These are phyloP conservation scores for Nebria ingens DNA, from an alignment of 1,140 invertebrate genomes.

Conservation along the genomic window DNA sequence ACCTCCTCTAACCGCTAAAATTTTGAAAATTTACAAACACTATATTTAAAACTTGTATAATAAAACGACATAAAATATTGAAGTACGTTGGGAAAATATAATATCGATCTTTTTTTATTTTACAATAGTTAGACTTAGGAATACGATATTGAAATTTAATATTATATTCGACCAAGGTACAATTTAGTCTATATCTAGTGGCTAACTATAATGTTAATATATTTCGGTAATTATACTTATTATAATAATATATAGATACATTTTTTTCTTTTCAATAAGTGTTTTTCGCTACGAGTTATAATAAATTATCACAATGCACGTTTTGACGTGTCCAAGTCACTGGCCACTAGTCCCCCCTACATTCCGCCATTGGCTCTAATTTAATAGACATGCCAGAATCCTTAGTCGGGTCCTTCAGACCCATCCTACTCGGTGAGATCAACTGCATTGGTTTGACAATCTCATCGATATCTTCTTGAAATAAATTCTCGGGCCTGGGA, in stretches of 20 bases:
- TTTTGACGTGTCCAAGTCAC: background rate
- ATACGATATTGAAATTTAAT: background rate
- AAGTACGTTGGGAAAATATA: slow-evolving; percentile 7
- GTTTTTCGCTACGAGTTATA: background rate
- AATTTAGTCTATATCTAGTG: background rate
- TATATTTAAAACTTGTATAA: slow-evolving; percentile 9
- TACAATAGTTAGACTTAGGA: background rate
- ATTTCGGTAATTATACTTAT: background rate
- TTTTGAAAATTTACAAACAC: slow-evolving; percentile 20
- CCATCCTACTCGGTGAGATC: slow-evolving; percentile 13
- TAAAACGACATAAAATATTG: background rate
- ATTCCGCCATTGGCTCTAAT: slow-evolving; percentile 42
- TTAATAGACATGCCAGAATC: slow-evolving; percentile 35
- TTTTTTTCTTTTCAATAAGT: background rate
- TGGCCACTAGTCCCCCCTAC: slow-evolving; percentile 31
- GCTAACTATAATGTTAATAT: background rate
- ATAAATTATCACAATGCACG: slow-evolving; percentile 31
- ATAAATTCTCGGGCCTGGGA: slow-evolving; percentile 48
- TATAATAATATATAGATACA: background rate
- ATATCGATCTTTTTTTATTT: background rate
- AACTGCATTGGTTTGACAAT: slow-evolving; percentile 42
- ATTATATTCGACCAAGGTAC: slow-evolving; percentile 7
- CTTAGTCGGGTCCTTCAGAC: slow-evolving; percentile 19
- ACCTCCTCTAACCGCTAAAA: slow-evolving; percentile 25
- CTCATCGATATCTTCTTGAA: slow-evolving; percentile 49